Evolutionary conservation across 2,797 vertebrate species (phyloP).

Genomic region (Megalops cyprinoides): DNA sequence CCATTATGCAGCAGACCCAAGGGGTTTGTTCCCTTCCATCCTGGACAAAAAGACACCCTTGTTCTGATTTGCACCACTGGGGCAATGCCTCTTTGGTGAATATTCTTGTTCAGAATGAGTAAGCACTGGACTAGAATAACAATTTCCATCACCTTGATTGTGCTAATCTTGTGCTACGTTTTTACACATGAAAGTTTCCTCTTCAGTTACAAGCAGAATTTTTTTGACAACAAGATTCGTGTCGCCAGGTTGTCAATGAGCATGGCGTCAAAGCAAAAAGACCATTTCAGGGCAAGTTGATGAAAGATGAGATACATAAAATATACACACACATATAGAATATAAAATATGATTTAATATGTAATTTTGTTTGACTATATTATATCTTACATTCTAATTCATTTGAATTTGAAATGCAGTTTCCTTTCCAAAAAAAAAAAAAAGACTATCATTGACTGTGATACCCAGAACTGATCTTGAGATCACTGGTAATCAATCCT

Average conservation of each 20-base stretch:
- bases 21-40: constrained; percentile 21
- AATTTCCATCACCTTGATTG: constrained; percentile 8
- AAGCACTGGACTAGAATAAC: constrained; percentile 1
- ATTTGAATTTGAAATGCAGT: too few species aligned
- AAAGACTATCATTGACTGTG: too few species aligned
- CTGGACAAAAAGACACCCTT: not conserved
- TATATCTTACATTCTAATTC: too few species aligned
- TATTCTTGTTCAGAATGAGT: constrained; percentile 21
- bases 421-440: too few species aligned
- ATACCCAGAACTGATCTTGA: too few species aligned
- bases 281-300: too few species aligned
- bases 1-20: constrained; percentile 16
- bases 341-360: too few species aligned
- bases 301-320: too few species aligned
- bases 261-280: not conserved
- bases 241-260: not conserved
- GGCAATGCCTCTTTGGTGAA: not conserved
- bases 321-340: too few species aligned
- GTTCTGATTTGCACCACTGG: constrained; percentile 22
- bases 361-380: too few species aligned
- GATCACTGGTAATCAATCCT: too few species aligned
- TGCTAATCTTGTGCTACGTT: constrained; percentile 8
- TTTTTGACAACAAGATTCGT: not conserved
- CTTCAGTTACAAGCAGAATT: not conserved
- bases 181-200: not conserved